phyloP scores from a whole-genome alignment of 2,888 invertebrate genomes.

The Willowsia nigromaculata region DNA sequence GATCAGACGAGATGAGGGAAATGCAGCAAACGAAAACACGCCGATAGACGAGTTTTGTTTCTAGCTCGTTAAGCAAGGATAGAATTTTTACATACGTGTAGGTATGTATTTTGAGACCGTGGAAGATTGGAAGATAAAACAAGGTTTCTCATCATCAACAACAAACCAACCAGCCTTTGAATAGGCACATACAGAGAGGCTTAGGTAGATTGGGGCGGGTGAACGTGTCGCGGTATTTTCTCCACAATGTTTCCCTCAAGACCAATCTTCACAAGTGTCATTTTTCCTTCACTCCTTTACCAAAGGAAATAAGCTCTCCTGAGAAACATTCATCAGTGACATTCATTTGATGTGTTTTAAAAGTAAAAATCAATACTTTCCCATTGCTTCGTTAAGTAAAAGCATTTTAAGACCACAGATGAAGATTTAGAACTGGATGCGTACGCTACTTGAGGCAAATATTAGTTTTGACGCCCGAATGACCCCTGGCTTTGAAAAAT shows the following conservation, averaged over 20 bases:
- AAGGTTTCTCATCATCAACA: background rate
- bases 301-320: background rate
- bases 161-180: background rate
- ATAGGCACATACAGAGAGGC: background rate
- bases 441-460: too few relatives aligned
- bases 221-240: conserved; percentile 11
- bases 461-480: too few relatives aligned
- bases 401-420: background rate
- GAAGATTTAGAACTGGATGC: background rate
- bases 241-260: conserved; percentile 58
- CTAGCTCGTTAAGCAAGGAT: conserved; percentile 23
- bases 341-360: background rate
- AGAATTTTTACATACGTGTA: too few relatives aligned
- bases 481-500: too few relatives aligned
- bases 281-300: conserved; percentile 27
- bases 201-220: background rate
- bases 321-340: background rate
- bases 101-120: background rate
- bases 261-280: conserved; percentile 58
- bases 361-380: too few relatives aligned
- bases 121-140: background rate
- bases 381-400: too few relatives aligned
- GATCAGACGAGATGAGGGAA: background rate
- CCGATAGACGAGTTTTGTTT: background rate
- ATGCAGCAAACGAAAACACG: conserved; percentile 8